These are phyloP conservation scores for Hirtodrosophila duncani DNA, from an alignment of 2,888 invertebrate genomes.

Conservation along the genomic window DNA sequence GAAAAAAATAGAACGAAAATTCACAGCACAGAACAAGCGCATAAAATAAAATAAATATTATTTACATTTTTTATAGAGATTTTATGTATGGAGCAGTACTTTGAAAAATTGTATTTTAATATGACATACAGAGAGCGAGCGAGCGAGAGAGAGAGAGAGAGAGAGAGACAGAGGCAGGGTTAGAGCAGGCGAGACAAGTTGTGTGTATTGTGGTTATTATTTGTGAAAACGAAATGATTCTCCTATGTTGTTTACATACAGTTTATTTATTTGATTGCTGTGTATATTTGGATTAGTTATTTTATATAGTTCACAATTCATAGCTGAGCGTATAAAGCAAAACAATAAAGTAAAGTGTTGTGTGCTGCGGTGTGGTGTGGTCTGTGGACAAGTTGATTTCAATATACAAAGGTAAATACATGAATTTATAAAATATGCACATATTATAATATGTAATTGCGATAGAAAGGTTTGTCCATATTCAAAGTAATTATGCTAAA, in stretches of 20 bases:
- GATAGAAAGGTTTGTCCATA: too few relatives aligned
- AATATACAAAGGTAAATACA: slow-evolving; percentile 29
- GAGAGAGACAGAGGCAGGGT: too few relatives aligned
- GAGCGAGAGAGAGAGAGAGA: too few relatives aligned
- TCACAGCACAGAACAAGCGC: slow-evolving; percentile 65
- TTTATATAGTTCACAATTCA: slow-evolving; percentile 37
- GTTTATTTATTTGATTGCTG: slow-evolving; percentile 40
- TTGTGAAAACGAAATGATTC: slow-evolving; percentile 23
- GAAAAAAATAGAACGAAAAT: slow-evolving; percentile 40
- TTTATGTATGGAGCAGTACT: slow-evolving; percentile 6
- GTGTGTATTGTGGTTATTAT: slow-evolving; percentile 24
- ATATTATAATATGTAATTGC: too few relatives aligned
- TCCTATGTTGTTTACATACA: slow-evolving; percentile 28
- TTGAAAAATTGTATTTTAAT: not conserved
- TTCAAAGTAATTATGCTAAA: too few relatives aligned
- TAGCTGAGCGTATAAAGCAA: slow-evolving; percentile 31
- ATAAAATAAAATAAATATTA: slow-evolving; percentile 49
- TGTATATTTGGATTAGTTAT: slow-evolving; percentile 44
- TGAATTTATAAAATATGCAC: too few relatives aligned
- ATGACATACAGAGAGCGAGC: slow-evolving; percentile 6
- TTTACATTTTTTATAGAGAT: slow-evolving; percentile 17
- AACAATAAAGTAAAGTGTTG: slow-evolving; percentile 32
- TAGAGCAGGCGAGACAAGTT: slow-evolving; percentile 16
- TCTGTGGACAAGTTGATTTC: slow-evolving; percentile 29
- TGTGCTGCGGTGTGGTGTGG: too few relatives aligned